Base-by-base conservation (phyloP, 1,140 invertebrate species). In the Chymomyza costata region DNA sequence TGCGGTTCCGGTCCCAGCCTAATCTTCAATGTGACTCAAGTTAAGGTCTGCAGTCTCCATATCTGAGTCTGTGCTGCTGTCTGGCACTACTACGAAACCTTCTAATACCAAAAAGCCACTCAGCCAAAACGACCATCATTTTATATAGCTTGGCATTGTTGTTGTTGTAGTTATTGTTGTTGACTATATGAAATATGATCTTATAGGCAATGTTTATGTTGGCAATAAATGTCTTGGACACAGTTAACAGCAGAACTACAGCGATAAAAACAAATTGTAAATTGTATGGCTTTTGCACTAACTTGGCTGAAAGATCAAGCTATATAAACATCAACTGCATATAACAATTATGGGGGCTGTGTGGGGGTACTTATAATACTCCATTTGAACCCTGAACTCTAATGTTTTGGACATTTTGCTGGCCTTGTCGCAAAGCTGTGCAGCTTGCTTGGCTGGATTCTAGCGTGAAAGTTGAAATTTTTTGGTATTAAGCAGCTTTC, bases 111-210 rank as follows among this genome's bases (percentile, higher is more conserved):
- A 63, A 48, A 44, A 61, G 40, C 57, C 71, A 70, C 57, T 76
- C 65, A 71, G 63, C 53, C 71, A 41, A 52, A 46, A 64, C 71
- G 71, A 45, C 71, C 71, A 78, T 76, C 71, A 76, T 54, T 59
- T 78, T 51, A 73, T 57, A 52, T 56, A 57, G 41, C n/a, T n/a
- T n/a, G n/a, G n/a, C n/a, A n/a, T n/a, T n/a, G n/a, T 37, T 61
- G 40, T 59, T 53, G 46, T 39, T 49, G 10, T 14, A 16, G 13
- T 18, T 57, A 38, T 41, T 40, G 40, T 51, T 39, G 47, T 48
- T 51, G 25, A 13, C 51, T 17, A 49, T 37, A 43, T 60, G 71
- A 78, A 78, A 76, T 78, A 56, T 66, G 71, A 76, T 78, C 71
- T 59, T 62, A 54, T 55, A 61, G 65, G 38, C 70, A 65, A 62